These are phyloP conservation scores for Catamblyrhynchus diadema DNA, from an alignment of 2,797 vertebrate species.

Conservation along the genomic window DNA sequence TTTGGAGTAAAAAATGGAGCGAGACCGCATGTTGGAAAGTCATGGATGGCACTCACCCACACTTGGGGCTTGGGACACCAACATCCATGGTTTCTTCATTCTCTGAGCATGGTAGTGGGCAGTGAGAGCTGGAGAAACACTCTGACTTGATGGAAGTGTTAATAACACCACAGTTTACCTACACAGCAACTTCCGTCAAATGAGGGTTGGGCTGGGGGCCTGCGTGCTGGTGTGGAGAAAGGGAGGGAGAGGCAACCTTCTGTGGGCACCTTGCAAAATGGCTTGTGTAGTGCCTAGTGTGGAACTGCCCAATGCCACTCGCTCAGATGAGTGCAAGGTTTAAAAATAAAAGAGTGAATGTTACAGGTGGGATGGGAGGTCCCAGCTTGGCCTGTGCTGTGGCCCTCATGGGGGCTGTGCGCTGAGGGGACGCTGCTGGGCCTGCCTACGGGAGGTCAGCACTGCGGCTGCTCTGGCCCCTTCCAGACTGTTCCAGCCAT, in stretches of 20 bases:
- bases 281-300: accelerated
- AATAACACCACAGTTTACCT: accelerated
- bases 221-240: accelerated
- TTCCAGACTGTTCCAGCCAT: accelerated
- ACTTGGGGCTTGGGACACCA: neutral
- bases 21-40: neutral
- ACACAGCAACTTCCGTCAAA: neutral
- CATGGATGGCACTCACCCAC: accelerated
- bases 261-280: accelerated
- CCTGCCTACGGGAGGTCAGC: accelerated
- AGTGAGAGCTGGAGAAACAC: neutral
- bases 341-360: neutral
- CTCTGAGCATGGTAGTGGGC: neutral
- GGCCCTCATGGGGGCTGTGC: accelerated
- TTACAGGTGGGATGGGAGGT: accelerated
- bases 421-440: accelerated
- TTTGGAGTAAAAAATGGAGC: neutral
- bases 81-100: neutral
- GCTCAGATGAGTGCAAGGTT: accelerated
- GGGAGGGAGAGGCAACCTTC: neutral
- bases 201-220: accelerated
- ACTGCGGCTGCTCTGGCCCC: accelerated
- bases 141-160: accelerated
- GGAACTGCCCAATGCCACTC: accelerated
- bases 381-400: accelerated